phyloP scores from a whole-genome alignment of 2,888 invertebrate genomes.

The Oscheius sp. region DNA sequence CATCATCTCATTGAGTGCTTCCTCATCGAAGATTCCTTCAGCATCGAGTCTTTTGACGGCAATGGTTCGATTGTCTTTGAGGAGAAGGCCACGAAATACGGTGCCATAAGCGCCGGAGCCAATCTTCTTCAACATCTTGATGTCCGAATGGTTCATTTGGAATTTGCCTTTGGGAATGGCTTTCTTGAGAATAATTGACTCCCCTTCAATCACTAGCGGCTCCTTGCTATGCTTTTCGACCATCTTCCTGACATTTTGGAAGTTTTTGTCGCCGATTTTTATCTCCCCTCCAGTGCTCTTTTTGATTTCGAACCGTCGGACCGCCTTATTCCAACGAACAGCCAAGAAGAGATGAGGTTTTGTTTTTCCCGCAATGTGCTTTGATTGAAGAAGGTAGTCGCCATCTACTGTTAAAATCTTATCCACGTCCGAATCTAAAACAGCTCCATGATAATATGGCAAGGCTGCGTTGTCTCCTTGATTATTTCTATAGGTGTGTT shows the following conservation, averaged over 20 bases:
- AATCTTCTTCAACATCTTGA: slow-evolving; percentile 53
- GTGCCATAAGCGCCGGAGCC: slow-evolving; percentile 62
- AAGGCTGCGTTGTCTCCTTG: slow-evolving; percentile 11
- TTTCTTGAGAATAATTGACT: slow-evolving; percentile 44
- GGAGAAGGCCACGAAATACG: slow-evolving; percentile 55
- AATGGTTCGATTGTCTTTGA: slow-evolving; percentile 35
- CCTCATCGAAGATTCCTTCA: slow-evolving; percentile 34
- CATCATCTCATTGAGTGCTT: slow-evolving; percentile 59
- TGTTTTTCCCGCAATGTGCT: background rate
- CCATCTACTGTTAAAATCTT: slow-evolving; percentile 14
- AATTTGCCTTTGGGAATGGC: slow-evolving; percentile 57
- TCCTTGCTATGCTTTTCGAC: slow-evolving; percentile 38
- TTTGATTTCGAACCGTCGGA: slow-evolving; percentile 8
- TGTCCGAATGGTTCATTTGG: slow-evolving; percentile 56
- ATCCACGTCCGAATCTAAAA: slow-evolving; percentile 51
- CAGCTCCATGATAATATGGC: slow-evolving; percentile 58
- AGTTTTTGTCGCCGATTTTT: background rate
- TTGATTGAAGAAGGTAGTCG: slow-evolving; percentile 12
- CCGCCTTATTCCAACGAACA: background rate
- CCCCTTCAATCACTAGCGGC: slow-evolving; percentile 23
- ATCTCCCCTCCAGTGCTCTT: background rate
- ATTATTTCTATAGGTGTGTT: background rate
- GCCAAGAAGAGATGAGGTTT: slow-evolving; percentile 7
- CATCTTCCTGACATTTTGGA: background rate
- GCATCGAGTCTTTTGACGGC: slow-evolving; percentile 48